Evolutionary conservation across 2,888 invertebrate species (phyloP).

Genomic region (Tetramorium bicarinatum): DNA sequence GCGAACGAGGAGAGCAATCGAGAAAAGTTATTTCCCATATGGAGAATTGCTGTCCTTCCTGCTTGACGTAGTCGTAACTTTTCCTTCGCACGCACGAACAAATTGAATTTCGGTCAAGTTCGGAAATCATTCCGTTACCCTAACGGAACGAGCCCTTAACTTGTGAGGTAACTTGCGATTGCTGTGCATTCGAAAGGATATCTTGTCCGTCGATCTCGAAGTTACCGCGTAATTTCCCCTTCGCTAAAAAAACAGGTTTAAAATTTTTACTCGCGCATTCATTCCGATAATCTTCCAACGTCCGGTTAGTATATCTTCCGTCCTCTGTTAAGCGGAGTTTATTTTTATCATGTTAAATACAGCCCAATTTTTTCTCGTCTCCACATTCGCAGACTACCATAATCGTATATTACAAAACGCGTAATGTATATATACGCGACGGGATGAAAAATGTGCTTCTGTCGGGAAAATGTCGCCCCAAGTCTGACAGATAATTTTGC

Average conservation of each 20-base stretch:
- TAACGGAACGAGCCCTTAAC: conserved; percentile 56
- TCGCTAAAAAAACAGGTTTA: not conserved
- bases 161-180: conserved; percentile 58
- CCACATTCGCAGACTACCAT: not conserved
- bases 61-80: conserved; percentile 37
- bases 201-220: not conserved
- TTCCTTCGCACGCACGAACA: conserved; percentile 60
- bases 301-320: not conserved
- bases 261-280: not conserved
- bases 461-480: conserved; percentile 38
- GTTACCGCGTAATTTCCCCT: conserved; percentile 19
- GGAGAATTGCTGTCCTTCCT: conserved; percentile 43
- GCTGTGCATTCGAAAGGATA: conserved; percentile 8
- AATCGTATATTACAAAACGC: conserved; percentile 31
- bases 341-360: conserved; percentile 2
- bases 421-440: conserved; percentile 31
- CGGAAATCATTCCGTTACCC: conserved; percentile 43
- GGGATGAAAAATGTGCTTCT: conserved; percentile 39
- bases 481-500: conserved; percentile 52
- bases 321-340: not conserved
- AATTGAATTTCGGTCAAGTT: conserved; percentile 67
- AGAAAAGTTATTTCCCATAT: conserved; percentile 66
- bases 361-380: not conserved
- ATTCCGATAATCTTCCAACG: conserved; percentile 12
- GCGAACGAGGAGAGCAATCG: conserved; percentile 54